A percentile compares a stretch with the other conserved stretches of the same genome.
These are phyloP conservation scores for Phyto melanocephala DNA, from an alignment of 2,888 invertebrate species.

Conservation along the genomic window DNA sequence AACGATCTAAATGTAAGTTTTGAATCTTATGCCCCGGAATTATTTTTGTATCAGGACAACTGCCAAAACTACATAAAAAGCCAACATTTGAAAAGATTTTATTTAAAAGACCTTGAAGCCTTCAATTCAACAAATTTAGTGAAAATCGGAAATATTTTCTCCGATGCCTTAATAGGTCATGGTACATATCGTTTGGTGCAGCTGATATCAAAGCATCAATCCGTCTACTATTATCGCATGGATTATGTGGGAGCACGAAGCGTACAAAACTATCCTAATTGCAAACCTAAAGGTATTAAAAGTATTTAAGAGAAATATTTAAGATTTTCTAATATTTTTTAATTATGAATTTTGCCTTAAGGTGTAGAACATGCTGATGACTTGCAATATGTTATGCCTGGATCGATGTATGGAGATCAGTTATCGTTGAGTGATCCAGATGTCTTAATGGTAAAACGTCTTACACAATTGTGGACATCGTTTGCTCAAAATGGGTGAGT, in stretches of 20 bases:
- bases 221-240: conserved; percentile 82
- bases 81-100: too few relatives aligned
- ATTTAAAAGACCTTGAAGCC: too few relatives aligned
- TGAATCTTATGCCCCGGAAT: conserved; percentile 72
- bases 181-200: conserved; percentile 81
- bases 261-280: conserved; percentile 78
- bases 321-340: too few relatives aligned
- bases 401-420: conserved; percentile 69
- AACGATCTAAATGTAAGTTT: conserved; percentile 71
- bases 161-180: conserved; percentile 81
- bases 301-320: not conserved
- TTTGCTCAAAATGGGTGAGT: conserved; percentile 76
- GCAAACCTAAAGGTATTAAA: conserved; percentile 71
- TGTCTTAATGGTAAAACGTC: conserved; percentile 76
- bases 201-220: conserved; percentile 80
- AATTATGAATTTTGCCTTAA: not conserved
- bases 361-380: conserved; percentile 73
- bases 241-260: conserved; percentile 82
- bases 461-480: conserved; percentile 76
- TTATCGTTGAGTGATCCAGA: conserved; percentile 74
- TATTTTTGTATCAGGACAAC: conserved; percentile 73
- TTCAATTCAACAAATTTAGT: conserved; percentile 48
- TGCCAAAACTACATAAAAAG: not conserved
- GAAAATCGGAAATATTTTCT: conserved; percentile 79
- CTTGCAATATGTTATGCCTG: conserved; percentile 71